Evolutionary conservation across 2,797 vertebrate genomes (phyloP), one percentile per base, ranked within the genome.

Genomic region (Pitangus sulphuratus): DNA sequence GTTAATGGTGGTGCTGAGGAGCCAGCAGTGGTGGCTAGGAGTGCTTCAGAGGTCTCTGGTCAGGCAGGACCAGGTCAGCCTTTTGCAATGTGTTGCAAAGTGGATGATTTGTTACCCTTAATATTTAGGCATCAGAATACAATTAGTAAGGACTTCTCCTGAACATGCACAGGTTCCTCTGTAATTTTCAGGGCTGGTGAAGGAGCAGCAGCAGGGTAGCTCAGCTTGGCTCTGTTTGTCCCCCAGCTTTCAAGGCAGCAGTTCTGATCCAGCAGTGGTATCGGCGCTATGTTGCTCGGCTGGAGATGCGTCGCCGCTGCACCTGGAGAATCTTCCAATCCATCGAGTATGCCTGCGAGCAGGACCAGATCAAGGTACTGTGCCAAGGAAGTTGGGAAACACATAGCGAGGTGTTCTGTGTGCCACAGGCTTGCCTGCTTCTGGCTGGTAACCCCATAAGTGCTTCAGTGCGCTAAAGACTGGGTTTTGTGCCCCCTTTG

Each of bases 321-420:
- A 99, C 98, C 54, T 99, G 99, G 99, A 98, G 98, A 89, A 99
- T 99, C 97, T 99, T 99, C 92, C 99, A 99, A 82, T 99, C 99
- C 53, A 99, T 99, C 33, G 99, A 99, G 86, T 99, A 99, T 1
- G 98, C 99, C 0, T 99, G 99, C 1, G 98, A 99, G 95, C 99
- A 99, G 87, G 99, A 99, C 76, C 99, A 99, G 97, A 98, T 99
- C 96, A 99, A 99, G 98, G 99, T 99, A 95, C 22, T 84, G 28
- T 7, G 58, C 26, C 9, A 45, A 22, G 6, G 57, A 39, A 56
- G 1, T 2, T 18, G 54, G 58, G 62, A 70, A 47, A 70, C 7
- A 26, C 26, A 8, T 0, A 12, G n/a, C 2, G 61, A 42, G 11
- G 26, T 42, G 30, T 15, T 28, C 60, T 42, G 54, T 72, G 18